phyloP scores from a whole-genome alignment of 2,113 vertebrate species.

The Psilopsiagon aurifrons region DNA sequence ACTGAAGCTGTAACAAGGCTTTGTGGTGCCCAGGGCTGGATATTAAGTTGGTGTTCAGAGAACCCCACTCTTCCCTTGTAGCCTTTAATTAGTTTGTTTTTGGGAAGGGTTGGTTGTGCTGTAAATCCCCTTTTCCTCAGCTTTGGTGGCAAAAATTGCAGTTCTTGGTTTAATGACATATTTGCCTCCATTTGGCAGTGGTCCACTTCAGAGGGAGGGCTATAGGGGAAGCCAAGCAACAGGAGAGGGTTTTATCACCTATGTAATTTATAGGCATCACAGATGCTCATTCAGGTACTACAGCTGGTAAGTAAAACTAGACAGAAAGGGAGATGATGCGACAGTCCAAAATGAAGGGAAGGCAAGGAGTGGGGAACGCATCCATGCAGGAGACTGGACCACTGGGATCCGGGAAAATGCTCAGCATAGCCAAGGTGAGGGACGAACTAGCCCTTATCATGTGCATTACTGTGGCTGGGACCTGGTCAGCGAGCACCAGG shows the following conservation, averaged over 20 bases:
- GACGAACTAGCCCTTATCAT: not conserved
- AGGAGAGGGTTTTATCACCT: not conserved
- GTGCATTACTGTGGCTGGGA: not conserved
- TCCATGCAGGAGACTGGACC: accelerated
- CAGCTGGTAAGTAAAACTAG: not conserved
- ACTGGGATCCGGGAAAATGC: not conserved
- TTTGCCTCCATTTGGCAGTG: not conserved
- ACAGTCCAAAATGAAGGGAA: not conserved
- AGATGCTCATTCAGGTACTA: not conserved
- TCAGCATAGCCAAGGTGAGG: not conserved
- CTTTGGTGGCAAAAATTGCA: not conserved
- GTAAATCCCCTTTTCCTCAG: not conserved
- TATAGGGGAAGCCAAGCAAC: not conserved
- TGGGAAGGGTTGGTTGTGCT: not conserved
- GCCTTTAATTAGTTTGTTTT: not conserved
- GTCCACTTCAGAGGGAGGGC: not conserved
- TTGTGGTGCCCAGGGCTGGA: not conserved
- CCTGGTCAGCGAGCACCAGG: not conserved
- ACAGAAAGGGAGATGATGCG: not conserved
- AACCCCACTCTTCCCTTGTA: not conserved
- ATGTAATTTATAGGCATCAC: not conserved
- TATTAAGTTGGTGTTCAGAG: not conserved
- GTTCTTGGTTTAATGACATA: not conserved
- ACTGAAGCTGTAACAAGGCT: not conserved
- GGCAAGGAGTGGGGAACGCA: not conserved